Base-by-base conservation (phyloP, 1,140 invertebrate species). In the Camponotus floridanus region DNA sequence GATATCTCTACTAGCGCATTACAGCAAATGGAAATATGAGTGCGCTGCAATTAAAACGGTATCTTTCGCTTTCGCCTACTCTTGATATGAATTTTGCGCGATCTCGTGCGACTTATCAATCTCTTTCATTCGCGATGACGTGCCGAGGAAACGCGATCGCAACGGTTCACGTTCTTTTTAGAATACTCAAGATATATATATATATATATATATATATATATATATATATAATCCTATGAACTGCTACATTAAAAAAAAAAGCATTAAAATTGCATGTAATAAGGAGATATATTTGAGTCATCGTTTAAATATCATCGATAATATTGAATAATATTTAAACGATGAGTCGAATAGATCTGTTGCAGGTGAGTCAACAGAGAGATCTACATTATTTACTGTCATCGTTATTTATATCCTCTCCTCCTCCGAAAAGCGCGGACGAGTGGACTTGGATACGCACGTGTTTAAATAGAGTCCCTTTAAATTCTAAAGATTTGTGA, bases 1-100 rank as follows among this genome's bases (percentile, higher is more conserved):
- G 73, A 83, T 81, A 81, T 83, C 39, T 73, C 0, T 78, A 70
- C 15, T 68, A 51, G 21, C 45, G 33, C 64, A 85, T 78, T 45
- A 4, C 2, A 48, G 45, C 26, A 18, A 21, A 64, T 64, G 59
- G 42, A 76, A 39, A 64, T 68, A 76, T 18, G 61, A 51, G 31
- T 26, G 26, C 39, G 74, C 42, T 33, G 39, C 62, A 83, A 83
- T 83, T 73, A 73, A 61, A 73, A 61, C 42, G 79, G 68, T 74
- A 61, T 73, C 68, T 74, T 73, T 74, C 39, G 26, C 79, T 83
- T 55, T 80, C 65, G 76, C 36, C 42, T 68, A 45, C 31, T 48
- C 42, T 79, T 42, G 6, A 51, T 70, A 57, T 55, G 36, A 68
- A 68, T 55, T 80, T 70, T 48, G 21, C 57, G 57, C 26, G 57